phyloP scores from a whole-genome alignment of 1,140 invertebrate species.

The Hesperophylax magnus region DNA sequence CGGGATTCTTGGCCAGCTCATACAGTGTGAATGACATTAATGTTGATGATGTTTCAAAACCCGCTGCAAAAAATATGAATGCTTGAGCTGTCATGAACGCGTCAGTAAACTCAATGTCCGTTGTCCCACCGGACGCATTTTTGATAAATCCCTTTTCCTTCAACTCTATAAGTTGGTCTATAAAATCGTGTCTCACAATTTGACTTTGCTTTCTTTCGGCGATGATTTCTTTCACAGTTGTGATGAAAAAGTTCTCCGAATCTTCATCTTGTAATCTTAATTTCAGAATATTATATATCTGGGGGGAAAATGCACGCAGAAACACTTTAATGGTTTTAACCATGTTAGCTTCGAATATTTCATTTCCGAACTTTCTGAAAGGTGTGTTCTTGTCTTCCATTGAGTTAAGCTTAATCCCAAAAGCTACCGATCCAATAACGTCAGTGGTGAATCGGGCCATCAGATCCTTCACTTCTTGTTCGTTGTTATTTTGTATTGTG shows the following conservation, averaged over 20 bases:
- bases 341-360: conserved; percentile 60
- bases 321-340: conserved; percentile 27
- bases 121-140: conserved; percentile 29
- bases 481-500: conserved; percentile 36
- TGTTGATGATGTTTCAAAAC: conserved; percentile 65
- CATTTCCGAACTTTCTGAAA: conserved; percentile 62
- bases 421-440: conserved; percentile 69
- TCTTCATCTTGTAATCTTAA: conserved; percentile 58
- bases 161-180: conserved; percentile 72
- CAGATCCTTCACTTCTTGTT: conserved; percentile 56
- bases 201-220: conserved; percentile 59
- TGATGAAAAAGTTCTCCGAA: conserved; percentile 42
- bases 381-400: conserved; percentile 62
- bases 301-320: conserved; percentile 7
- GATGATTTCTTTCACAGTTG: conserved; percentile 42
- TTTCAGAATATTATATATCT: conserved; percentile 35
- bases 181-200: conserved; percentile 69
- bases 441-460: conserved; percentile 68
- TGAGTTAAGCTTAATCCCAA: conserved; percentile 63
- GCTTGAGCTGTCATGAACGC: conserved; percentile 61
- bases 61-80: conserved; percentile 60
- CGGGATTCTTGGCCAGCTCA: conserved; percentile 72
- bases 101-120: conserved; percentile 49
- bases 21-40: conserved; percentile 71
- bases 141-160: conserved; percentile 62